Evolutionary conservation across 2,113 vertebrate genomes (phyloP).

Genomic region (Gopherus evgoodei): DNA sequence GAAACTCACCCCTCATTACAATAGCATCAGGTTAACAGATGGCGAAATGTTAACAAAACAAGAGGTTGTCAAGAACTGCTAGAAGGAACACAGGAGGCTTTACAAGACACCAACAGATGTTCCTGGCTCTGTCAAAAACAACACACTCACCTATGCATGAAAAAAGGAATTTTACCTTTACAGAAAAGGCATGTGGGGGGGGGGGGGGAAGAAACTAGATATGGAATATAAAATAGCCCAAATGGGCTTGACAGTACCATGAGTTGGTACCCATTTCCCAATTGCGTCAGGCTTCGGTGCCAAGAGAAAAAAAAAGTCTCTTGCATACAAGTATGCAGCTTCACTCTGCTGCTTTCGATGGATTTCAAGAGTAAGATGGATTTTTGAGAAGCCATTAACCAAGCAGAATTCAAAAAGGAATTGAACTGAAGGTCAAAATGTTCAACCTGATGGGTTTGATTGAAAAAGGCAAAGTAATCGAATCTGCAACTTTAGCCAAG

Average conservation of each 20-base stretch:
- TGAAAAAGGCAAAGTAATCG: constrained; percentile 48
- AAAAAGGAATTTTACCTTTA: constrained; percentile 5
- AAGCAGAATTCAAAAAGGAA: constrained; percentile 42
- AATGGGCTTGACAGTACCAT: not conserved
- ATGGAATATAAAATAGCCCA: not conserved
- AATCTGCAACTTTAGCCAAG: not conserved
- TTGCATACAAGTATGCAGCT: not conserved
- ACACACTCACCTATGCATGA: not conserved
- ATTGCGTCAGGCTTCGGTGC: not conserved
- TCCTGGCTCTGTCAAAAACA: constrained; percentile 27
- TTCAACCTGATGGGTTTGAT: constrained; percentile 12
- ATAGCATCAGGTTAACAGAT: constrained; percentile 55
- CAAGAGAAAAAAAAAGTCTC: not conserved
- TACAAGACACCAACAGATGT: constrained; percentile 43
- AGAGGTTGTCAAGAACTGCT: constrained; percentile 31
- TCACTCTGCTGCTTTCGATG: not conserved
- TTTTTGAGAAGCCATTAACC: constrained; percentile 58
- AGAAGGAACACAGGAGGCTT: constrained; percentile 34
- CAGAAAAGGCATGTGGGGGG: not conserved
- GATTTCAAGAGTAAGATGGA: not conserved
- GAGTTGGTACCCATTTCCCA: not conserved
- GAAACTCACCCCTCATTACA: constrained; percentile 37
- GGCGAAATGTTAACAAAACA: constrained; percentile 67
- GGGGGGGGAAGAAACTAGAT: not conserved
- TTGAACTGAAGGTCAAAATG: constrained; percentile 44